These are phyloP conservation scores for Hymenopus coronatus DNA, from an alignment of 2,888 invertebrate genomes.

Conservation along the genomic window DNA sequence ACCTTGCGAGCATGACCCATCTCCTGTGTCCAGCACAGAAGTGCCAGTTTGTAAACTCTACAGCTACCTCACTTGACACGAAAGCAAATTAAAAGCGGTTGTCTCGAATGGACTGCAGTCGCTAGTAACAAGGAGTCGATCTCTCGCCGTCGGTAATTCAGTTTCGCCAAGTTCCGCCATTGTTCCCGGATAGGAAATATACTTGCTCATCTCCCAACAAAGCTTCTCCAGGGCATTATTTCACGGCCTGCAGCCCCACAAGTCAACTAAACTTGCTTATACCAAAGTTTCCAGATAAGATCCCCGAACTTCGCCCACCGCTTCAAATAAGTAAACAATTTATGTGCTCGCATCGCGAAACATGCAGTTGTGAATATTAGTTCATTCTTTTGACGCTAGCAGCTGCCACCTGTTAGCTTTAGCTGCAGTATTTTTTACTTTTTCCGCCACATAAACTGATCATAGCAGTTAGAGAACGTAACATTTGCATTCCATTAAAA, in stretches of 20 bases:
- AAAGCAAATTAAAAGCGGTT: too few relatives aligned
- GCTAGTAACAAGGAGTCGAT: not conserved
- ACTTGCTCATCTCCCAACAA: not conserved
- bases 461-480: too few relatives aligned
- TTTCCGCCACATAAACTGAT: too few relatives aligned
- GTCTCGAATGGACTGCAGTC: too few relatives aligned
- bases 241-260: not conserved
- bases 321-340: not conserved
- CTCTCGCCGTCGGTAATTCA: not conserved
- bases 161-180: slow-evolving; percentile 19
- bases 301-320: not conserved
- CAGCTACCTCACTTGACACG: too few relatives aligned
- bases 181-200: not conserved
- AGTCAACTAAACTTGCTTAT: not conserved
- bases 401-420: too few relatives aligned
- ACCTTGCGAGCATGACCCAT: too few relatives aligned
- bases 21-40: too few relatives aligned
- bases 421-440: too few relatives aligned
- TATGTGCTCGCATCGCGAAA: not conserved
- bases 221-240: not conserved
- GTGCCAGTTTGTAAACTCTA: too few relatives aligned
- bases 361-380: not conserved
- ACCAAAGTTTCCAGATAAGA: not conserved
- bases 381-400: not conserved
- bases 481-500: too few relatives aligned